Evolutionary conservation across 2,888 invertebrate genomes (phyloP).

Genomic region (Cynaeus angustus): DNA sequence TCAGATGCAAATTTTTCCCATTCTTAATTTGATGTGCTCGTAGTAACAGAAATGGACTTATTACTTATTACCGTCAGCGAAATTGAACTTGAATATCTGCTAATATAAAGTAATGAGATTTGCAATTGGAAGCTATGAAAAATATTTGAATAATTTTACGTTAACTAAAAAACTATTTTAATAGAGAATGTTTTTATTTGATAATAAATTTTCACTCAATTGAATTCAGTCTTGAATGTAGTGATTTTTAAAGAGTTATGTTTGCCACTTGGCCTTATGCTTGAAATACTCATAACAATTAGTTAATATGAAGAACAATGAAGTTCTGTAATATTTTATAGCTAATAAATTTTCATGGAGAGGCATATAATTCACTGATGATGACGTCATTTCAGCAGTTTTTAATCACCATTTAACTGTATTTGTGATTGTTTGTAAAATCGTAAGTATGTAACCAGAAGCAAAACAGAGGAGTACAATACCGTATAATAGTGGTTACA

Average conservation of each 20-base stretch:
- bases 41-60: neutral
- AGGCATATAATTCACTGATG: conserved; percentile 3
- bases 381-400: conserved; percentile 1
- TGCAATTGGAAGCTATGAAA: too few relatives aligned
- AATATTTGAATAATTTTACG: too few relatives aligned
- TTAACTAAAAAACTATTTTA: too few relatives aligned
- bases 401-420: too few relatives aligned
- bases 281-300: neutral
- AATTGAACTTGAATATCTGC: too few relatives aligned
- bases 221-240: neutral
- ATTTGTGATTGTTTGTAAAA: too few relatives aligned
- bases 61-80: neutral
- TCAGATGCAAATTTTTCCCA: conserved; percentile 13
- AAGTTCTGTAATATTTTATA: conserved; percentile 5
- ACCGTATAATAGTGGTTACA: too few relatives aligned
- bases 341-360: conserved; percentile 10
- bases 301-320: conserved; percentile 13
- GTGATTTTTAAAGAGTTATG: conserved; percentile 8
- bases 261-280: neutral
- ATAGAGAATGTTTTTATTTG: neutral
- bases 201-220: neutral
- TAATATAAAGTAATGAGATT: too few relatives aligned
- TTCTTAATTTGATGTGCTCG: conserved; percentile 4
- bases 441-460: too few relatives aligned
- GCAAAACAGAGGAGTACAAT: too few relatives aligned